Conservation (phyloP, 2,888 invertebrate species). For the Sabatieria punctata region DNA sequence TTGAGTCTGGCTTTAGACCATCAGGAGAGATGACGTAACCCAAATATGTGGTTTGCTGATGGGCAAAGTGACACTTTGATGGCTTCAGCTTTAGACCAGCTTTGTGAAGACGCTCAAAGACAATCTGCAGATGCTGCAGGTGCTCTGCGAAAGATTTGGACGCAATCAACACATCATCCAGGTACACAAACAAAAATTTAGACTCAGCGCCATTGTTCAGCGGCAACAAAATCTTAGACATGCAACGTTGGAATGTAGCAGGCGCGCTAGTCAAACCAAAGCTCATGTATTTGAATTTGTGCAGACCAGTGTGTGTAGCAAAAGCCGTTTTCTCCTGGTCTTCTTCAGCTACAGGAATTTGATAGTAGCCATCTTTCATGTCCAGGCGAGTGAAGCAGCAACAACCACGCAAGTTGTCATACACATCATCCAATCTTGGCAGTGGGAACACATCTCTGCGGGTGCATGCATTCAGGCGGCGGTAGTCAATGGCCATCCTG, state of each 20-base stretch:
- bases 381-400: constrained; percentile 2
- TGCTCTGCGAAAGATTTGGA: background rate
- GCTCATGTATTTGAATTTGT: constrained; percentile 11
- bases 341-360: constrained; percentile 6
- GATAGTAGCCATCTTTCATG: constrained; percentile 5
- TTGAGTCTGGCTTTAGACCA: background rate
- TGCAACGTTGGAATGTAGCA: constrained; percentile 12
- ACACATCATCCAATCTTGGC: background rate
- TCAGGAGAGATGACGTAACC: background rate
- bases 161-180: background rate
- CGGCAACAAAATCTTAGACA: background rate
- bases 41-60: background rate
- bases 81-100: background rate
- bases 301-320: constrained; percentile 9
- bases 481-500: background rate
- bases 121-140: background rate
- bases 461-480: background rate
- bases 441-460: background rate
- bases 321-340: constrained; percentile 11
- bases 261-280: constrained; percentile 12
- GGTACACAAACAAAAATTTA: background rate
- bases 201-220: too few relatives aligned
- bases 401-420: background rate
- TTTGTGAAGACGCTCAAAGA: background rate
- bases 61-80: background rate